Conservation (phyloP, 2,888 invertebrate genomes). For the Athripsodes cinereus region DNA sequence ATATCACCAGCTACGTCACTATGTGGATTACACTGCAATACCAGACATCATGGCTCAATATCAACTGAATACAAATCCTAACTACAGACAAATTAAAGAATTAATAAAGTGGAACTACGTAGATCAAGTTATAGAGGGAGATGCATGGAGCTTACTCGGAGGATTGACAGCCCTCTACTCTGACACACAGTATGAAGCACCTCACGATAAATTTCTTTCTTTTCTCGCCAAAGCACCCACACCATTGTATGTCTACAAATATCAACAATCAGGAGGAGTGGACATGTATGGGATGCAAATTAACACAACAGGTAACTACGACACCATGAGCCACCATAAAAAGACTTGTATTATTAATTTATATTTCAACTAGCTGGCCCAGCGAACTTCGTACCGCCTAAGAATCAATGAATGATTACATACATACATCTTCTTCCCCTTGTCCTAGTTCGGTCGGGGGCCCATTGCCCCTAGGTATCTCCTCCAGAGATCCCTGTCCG, state of each 20-base stretch:
- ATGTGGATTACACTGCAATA: constrained; percentile 52
- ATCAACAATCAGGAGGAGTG: constrained; percentile 45
- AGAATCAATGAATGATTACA: too few relatives aligned
- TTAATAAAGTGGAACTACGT: constrained; percentile 55
- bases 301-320: constrained; percentile 48
- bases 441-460: too few relatives aligned
- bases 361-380: too few relatives aligned
- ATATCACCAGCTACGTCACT: constrained; percentile 48
- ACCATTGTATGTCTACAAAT: constrained; percentile 52
- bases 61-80: constrained; percentile 26
- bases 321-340: too few relatives aligned
- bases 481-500: too few relatives aligned
- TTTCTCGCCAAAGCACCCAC: constrained; percentile 39
- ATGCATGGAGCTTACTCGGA: constrained; percentile 40
- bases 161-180: constrained; percentile 51
- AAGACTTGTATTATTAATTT: too few relatives aligned
- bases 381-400: too few relatives aligned
- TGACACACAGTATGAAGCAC: constrained; percentile 51
- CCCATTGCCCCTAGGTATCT: too few relatives aligned
- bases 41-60: constrained; percentile 50
- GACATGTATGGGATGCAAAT: constrained; percentile 40
- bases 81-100: constrained; percentile 32
- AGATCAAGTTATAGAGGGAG: constrained; percentile 36
- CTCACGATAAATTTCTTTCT: constrained; percentile 50
- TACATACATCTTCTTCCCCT: too few relatives aligned